phyloP scores from a whole-genome alignment of 2,113 vertebrate genomes.

The Syngnathoides biaculeatus region DNA sequence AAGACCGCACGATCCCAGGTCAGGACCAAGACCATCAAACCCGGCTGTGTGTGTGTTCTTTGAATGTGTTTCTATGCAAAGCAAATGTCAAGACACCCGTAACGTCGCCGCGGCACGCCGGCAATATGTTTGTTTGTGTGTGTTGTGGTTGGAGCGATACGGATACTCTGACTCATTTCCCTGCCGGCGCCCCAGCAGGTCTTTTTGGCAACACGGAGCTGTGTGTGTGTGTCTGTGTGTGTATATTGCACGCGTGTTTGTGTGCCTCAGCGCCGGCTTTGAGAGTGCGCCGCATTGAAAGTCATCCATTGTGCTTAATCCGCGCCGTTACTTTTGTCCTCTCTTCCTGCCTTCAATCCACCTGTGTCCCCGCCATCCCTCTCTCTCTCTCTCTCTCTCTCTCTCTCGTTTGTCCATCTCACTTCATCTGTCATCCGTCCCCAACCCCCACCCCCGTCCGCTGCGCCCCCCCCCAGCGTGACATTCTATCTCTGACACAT shows the following conservation, averaged over 20 bases:
- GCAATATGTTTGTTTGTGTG: constrained; percentile 59
- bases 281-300: constrained; percentile 41
- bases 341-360: constrained; percentile 54
- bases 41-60: neutral
- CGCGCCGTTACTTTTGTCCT: constrained; percentile 47
- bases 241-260: neutral
- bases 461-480: constrained; percentile 58
- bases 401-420: constrained; percentile 48
- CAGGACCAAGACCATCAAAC: too few species aligned
- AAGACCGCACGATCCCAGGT: too few species aligned
- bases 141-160: constrained; percentile 52
- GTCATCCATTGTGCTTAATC: constrained; percentile 56
- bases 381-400: constrained; percentile 15
- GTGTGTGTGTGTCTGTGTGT: constrained; percentile 8
- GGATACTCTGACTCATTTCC: constrained; percentile 59
- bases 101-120: constrained; percentile 39
- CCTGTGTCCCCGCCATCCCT: constrained; percentile 54
- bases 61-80: constrained; percentile 29
- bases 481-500: constrained; percentile 75
- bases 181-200: constrained; percentile 53
- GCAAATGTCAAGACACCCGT: constrained; percentile 53
- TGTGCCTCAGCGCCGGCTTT: constrained; percentile 19
- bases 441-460: constrained; percentile 41
- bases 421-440: constrained; percentile 58
- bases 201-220: constrained; percentile 40